Percentiles rank a stretch among this genome's conserved stretches.
Conservation (phyloP, 2,888 invertebrate species). For the Xanthorhoe designata region DNA sequence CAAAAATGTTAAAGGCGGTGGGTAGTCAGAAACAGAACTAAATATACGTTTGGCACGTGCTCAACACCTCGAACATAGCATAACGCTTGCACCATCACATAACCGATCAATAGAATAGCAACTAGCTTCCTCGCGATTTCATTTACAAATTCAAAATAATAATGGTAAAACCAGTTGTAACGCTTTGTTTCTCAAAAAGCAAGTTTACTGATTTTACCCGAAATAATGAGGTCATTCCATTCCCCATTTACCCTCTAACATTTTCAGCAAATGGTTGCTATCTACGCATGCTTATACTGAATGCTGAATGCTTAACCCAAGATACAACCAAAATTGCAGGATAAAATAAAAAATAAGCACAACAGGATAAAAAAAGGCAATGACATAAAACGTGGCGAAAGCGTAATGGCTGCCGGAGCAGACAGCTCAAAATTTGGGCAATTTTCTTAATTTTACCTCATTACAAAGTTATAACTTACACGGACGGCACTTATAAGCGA, state of each 20-base stretch:
- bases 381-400: slow-evolving; percentile 22
- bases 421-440: slow-evolving; percentile 18
- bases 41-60: too few relatives aligned
- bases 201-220: slow-evolving; percentile 1
- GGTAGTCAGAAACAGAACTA: too few relatives aligned
- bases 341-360: slow-evolving; percentile 38
- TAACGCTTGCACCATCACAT: too few relatives aligned
- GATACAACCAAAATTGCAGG: slow-evolving; percentile 33
- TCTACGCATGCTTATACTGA: slow-evolving; percentile 32
- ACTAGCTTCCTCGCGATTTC: too few relatives aligned
- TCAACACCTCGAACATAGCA: too few relatives aligned
- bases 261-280: slow-evolving; percentile 27
- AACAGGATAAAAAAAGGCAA: slow-evolving; percentile 31
- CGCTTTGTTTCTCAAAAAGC: not conserved
- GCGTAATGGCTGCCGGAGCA: not conserved
- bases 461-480: slow-evolving; percentile 88
- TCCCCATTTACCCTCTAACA: slow-evolving; percentile 11
- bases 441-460: slow-evolving; percentile 37
- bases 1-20: too few relatives aligned
- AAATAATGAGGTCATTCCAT: slow-evolving; percentile 22
- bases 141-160: too few relatives aligned
- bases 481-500: slow-evolving; percentile 98
- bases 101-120: too few relatives aligned
- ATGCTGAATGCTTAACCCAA: slow-evolving; percentile 31
- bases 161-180: not conserved